Base-by-base conservation (phyloP, 1,140 invertebrate species). In the Drepana arcuata region DNA sequence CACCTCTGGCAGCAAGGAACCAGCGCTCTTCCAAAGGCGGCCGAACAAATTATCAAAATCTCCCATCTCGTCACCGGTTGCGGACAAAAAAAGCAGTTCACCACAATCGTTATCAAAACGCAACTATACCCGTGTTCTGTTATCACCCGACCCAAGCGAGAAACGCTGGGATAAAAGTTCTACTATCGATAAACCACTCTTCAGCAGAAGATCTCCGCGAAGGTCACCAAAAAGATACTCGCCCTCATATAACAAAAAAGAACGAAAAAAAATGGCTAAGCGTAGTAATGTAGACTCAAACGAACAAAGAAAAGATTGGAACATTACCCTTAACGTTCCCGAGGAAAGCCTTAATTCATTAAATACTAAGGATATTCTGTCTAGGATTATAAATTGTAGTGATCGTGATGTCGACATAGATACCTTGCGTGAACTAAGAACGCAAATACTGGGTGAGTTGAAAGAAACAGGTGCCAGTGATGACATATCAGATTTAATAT, bases 281-380 rank as follows among this genome's bases (percentile, higher is more conserved):
- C 35, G 10, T 7, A 32, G 27, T n/a, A 38, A 38, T n/a, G n/a
- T n/a, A 23, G 25, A 49, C 28, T 54, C 52, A 14, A 35, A 29
- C 14, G 58, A 59, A 41, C 29, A 27, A 27, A 10, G 18, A 7
- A 26, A 51, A 44, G 41, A 50, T 16, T 33, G 42, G 7, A 80
- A 82, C 39, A 82, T 82, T 27, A 82, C 73, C 9, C 37, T 82
- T 10, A 71, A 77, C 29, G 73, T 82, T 10, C 78, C 73, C 28
- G 48, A 79, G 61, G 67, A 77, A 45, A 77, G 65, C 30, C 41
- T 82, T 26, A 53, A 57, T 48, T 77, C 73, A 5, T 61, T 82
- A 15, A 73, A 72, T 44, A 77, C 71, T 6, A 63, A 73, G 43
- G 70, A 82, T 52, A 79, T 82, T 42, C 44, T 80, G 5, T 57